phyloP scores from a whole-genome alignment of 2,888 invertebrate species.

The Bombyx huttoni region DNA sequence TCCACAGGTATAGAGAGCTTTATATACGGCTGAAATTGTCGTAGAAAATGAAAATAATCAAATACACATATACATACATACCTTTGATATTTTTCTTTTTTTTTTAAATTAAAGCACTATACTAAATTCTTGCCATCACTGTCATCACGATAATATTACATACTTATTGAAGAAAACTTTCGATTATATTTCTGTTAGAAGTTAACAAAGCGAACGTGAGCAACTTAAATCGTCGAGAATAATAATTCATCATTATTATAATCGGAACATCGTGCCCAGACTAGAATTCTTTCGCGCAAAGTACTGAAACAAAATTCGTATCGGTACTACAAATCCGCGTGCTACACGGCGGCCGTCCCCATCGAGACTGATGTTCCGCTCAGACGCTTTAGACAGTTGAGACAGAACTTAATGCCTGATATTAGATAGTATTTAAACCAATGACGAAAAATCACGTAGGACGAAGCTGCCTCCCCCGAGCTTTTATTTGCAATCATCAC shows the following conservation, averaged over 20 bases:
- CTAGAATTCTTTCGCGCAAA: conserved; percentile 29
- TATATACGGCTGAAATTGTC: too few relatives aligned
- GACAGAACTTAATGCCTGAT: not conserved
- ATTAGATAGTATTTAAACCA: not conserved
- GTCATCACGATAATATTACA: conserved; percentile 7
- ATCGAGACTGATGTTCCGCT: conserved; percentile 28
- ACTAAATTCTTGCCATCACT: not conserved
- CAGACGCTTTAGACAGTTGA: not conserved
- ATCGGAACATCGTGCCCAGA: conserved; percentile 19
- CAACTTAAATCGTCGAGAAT: conserved; percentile 22
- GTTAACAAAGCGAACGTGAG: conserved; percentile 16
- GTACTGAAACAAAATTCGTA: conserved; percentile 11
- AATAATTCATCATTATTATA: conserved; percentile 35
- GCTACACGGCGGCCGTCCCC: conserved; percentile 32
- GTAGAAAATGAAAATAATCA: not conserved
- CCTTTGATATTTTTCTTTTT: not conserved
- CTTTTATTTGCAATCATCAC: not conserved
- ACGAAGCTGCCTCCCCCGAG: not conserved
- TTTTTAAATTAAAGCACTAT: not conserved
- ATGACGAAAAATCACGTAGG: not conserved
- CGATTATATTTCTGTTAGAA: conserved; percentile 19
- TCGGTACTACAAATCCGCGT: conserved; percentile 22
- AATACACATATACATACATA: not conserved
- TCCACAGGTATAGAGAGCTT: too few relatives aligned
- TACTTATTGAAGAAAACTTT: conserved; percentile 14